Base-by-base conservation (phyloP, 2,113 vertebrate genomes). In the Dipodomys spectabilis region DNA sequence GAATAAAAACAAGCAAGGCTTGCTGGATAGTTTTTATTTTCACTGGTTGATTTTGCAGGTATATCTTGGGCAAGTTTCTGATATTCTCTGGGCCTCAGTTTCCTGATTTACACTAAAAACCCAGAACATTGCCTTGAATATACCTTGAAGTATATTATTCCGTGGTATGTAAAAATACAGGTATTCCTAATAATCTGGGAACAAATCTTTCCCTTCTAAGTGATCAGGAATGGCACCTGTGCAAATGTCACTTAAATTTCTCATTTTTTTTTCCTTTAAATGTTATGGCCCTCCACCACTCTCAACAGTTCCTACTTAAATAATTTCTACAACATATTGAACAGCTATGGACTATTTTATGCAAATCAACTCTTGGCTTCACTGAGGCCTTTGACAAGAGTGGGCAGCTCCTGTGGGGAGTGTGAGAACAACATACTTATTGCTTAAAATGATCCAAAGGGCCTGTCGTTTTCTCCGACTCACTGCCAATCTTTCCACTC, bases 111-210 rank as follows among this genome's bases (percentile, higher is more conserved):
- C 18, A 75, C 13, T 39, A 65, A 78, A 1, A 20, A 44, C 75
- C 53, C 4, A 65, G 30, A 57, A 62, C 5, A 57, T 27, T 11
- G 62, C 16, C n/a, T 88, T 13, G 5, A 18, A 44, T 91, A 39
- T 86, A 64, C 22, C 6, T 64, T 28, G 64, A 27, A 78, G 9
- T 1, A 30, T 7, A 62, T 32, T 77, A 81, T 62, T 57, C 11
- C 53, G 30, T 49, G 22, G 82, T 64, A 30, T 65, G 20, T 62
- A 5, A 27, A 87, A 35, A 71, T 93, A 78, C 22, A 86, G 2
- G 69, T 75, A 60, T 68, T 75, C 18, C 60, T 8, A 78, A 39
- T 69, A 57, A 57, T 77, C 85, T 85, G 39, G 93, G 94, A 95
- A 85, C 49, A 27, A 71, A 72, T 20, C 68, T 60, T 62, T 92